Evolutionary conservation across 2,113 vertebrate species (phyloP).

Genomic region (Camelus dromedarius): DNA sequence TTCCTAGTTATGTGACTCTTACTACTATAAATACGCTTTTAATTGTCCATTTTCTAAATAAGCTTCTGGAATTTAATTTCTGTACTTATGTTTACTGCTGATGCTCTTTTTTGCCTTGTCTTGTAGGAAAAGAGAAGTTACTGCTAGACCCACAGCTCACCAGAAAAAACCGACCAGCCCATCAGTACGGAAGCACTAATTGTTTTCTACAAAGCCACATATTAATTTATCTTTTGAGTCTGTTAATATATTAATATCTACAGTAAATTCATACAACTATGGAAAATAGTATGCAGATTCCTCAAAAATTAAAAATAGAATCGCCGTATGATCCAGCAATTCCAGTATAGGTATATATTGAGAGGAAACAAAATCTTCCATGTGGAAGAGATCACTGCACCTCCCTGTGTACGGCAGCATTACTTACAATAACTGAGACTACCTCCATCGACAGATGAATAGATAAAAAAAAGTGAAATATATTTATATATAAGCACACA

Average conservation of each 20-base stretch:
- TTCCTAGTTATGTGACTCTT: not conserved
- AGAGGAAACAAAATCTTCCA: not conserved
- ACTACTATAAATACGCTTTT: not conserved
- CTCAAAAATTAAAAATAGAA: not conserved
- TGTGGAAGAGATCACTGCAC: not conserved
- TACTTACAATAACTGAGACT: not conserved
- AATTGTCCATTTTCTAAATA: not conserved
- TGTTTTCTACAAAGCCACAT: not conserved
- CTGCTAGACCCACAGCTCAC: not conserved
- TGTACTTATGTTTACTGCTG: conserved; percentile 62
- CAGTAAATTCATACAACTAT: not conserved
- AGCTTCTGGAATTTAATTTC: not conserved
- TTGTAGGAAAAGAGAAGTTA: conserved; percentile 80
- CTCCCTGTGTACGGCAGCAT: not conserved
- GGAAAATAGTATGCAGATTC: not conserved
- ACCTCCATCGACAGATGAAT: not conserved
- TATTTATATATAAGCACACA: too few relatives aligned
- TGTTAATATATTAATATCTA: not conserved
- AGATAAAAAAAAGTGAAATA: not conserved
- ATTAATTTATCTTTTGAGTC: not conserved
- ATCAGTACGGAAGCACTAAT: not conserved
- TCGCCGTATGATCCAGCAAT: not conserved
- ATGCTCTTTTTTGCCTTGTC: conserved; percentile 70
- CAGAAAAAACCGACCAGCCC: not conserved
- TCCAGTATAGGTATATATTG: not conserved